phyloP scores from a whole-genome alignment of 2,797 vertebrate genomes.

The Notolepis coatsorum region DNA sequence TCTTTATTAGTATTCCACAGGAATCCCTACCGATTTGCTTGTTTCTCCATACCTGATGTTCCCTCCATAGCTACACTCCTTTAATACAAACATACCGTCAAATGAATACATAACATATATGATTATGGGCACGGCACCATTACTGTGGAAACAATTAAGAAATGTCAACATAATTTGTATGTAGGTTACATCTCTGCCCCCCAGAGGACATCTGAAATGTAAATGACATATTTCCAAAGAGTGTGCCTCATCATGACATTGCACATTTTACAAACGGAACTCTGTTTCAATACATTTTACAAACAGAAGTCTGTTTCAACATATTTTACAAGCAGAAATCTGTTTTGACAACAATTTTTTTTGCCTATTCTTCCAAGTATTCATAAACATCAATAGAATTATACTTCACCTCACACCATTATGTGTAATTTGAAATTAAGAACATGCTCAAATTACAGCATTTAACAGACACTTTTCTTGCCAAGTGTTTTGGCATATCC shows the following conservation, averaged over 20 bases:
- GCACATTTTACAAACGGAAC: constrained; percentile 23
- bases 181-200: constrained; percentile 17
- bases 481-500: constrained; percentile 23
- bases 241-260: constrained; percentile 29
- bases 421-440: constrained; percentile 17
- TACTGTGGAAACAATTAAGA: constrained; percentile 39
- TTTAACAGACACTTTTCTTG: constrained; percentile 37
- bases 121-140: constrained; percentile 28
- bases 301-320: too few species aligned
- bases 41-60: constrained; percentile 32
- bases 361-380: constrained; percentile 27
- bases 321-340: too few species aligned
- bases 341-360: too few species aligned
- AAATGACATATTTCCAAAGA: constrained; percentile 12
- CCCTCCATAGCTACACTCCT: constrained; percentile 25
- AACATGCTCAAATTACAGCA: constrained; percentile 14
- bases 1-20: constrained; percentile 48
- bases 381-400: constrained; percentile 44
- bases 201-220: constrained; percentile 19
- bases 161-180: constrained; percentile 39
- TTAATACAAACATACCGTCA: constrained; percentile 38
- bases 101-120: constrained; percentile 24
- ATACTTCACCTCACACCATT: constrained; percentile 34
- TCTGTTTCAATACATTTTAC: constrained; percentile 18
- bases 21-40: constrained; percentile 30